Base-by-base conservation (phyloP, 1,140 invertebrate genomes). In the Portunus trituberculatus region DNA sequence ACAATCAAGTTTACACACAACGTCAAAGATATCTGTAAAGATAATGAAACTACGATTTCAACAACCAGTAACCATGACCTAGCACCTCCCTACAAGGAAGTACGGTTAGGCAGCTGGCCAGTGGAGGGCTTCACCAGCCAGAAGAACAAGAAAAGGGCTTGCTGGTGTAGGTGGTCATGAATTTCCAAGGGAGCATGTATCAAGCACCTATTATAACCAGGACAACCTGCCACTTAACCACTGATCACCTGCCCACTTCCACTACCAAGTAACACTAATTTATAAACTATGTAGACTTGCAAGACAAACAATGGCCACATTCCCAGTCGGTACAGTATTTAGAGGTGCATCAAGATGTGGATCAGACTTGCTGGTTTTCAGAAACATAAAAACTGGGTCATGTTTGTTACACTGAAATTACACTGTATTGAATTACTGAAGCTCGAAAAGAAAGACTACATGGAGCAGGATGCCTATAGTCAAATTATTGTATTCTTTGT, bases 1-100 rank as follows among this genome's bases (percentile, higher is more conserved):
- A 95, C 94, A 95, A 67, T 95, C 94, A 95, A 87, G 91, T 95
- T 92, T 92, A 95, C 91, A 93, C 94, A 95, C 94, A 95, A 95
- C 94, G 94, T 95, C 94, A 95, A 95, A 76, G 20, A 92, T 87
- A 92, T 52, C 76, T 92, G 83, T 93, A 88, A 95, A 86, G 46
- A 92, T 82, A 67, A 59, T 87, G 84, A 31, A 59, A 92, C 94
- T 95, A 95, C 91, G 92, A 89, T 82, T 92, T 91, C 91, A 76
- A 95, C 94, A 92, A 84, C 87, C 91, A 95, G n/a, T 92, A 86
- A 95, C 84, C 90, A 92, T 76, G 92, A 87, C 83, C 52, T 59
- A 52, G 92, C 86, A 93, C 83, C 92, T 93, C 92, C 92, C 92
- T 93, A 93, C 83, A 32, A 87, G 92, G 92, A 93, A 93, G 92